These are phyloP conservation scores for Vidua chalybeata DNA, from an alignment of 2,113 vertebrate genomes.

Conservation along the genomic window DNA sequence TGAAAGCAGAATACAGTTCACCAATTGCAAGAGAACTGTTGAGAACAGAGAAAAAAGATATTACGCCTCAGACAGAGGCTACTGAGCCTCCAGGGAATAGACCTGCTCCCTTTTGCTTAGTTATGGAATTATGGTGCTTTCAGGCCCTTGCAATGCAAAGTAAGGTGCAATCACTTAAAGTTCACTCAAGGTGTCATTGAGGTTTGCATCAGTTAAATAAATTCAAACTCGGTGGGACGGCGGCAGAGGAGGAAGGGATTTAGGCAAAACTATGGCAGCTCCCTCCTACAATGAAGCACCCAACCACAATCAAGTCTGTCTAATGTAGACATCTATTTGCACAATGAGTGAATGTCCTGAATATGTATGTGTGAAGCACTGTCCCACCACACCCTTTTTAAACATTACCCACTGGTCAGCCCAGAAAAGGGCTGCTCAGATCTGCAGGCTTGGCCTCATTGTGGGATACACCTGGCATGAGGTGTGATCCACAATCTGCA, in stretches of 20 bases:
- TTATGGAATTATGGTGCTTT: background rate
- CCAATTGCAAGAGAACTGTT: background rate
- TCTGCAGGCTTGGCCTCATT: background rate
- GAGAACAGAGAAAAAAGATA: background rate
- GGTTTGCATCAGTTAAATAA: background rate
- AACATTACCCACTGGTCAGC: background rate
- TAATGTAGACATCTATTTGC: background rate
- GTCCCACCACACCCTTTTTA: background rate
- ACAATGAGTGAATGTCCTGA: background rate
- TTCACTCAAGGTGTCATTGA: background rate
- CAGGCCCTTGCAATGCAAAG: background rate
- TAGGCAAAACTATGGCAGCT: background rate
- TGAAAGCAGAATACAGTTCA: background rate
- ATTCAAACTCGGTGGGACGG: background rate
- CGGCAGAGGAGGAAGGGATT: rapidly evolving
- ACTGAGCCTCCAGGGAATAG: background rate
- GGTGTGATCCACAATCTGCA: background rate
- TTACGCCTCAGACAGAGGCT: background rate
- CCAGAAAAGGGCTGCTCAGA: background rate
- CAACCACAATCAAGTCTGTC: no score
- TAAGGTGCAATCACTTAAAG: background rate
- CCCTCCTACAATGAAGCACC: background rate
- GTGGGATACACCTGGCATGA: rapidly evolving
- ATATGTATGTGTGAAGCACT: rapidly evolving
- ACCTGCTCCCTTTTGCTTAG: background rate